phyloP scores from a whole-genome alignment of 2,888 invertebrate genomes.

The Oeneis ivallda region DNA sequence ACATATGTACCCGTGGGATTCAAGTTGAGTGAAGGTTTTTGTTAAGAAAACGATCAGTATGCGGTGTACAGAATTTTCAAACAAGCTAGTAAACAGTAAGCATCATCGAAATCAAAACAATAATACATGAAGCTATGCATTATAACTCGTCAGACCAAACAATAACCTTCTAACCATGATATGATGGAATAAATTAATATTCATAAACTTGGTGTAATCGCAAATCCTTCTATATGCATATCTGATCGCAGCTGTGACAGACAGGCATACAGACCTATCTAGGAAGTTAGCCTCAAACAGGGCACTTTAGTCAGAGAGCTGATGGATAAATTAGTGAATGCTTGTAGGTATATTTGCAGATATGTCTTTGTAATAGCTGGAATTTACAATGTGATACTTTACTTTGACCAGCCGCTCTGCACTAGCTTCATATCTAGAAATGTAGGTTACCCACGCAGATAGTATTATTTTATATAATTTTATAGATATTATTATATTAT shows the following conservation, averaged over 20 bases:
- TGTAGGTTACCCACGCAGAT: too few species aligned
- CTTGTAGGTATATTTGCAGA: too few species aligned
- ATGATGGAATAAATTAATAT: conserved; percentile 21
- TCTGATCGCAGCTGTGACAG: conserved; percentile 26
- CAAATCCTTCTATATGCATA: conserved; percentile 30
- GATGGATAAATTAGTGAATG: not conserved
- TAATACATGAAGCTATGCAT: too few species aligned
- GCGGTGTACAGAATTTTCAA: too few species aligned
- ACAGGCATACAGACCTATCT: conserved; percentile 25
- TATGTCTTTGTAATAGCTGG: not conserved
- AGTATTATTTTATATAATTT: too few species aligned
- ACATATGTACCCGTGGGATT: too few species aligned
- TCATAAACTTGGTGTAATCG: conserved; percentile 20
- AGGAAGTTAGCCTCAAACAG: conserved; percentile 19
- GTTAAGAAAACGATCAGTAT: too few species aligned
- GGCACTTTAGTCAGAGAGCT: not conserved
- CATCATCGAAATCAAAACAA: not conserved
- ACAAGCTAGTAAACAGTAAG: not conserved
- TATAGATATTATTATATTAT: too few species aligned
- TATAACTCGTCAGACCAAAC: conserved; percentile 17
- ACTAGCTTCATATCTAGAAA: too few species aligned
- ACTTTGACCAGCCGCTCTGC: too few species aligned
- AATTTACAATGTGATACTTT: not conserved
- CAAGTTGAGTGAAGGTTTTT: too few species aligned
- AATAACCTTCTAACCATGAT: conserved; percentile 1